These are phyloP conservation scores for Eolophus roseicapilla DNA, from an alignment of 2,113 vertebrate genomes.

Conservation along the genomic window DNA sequence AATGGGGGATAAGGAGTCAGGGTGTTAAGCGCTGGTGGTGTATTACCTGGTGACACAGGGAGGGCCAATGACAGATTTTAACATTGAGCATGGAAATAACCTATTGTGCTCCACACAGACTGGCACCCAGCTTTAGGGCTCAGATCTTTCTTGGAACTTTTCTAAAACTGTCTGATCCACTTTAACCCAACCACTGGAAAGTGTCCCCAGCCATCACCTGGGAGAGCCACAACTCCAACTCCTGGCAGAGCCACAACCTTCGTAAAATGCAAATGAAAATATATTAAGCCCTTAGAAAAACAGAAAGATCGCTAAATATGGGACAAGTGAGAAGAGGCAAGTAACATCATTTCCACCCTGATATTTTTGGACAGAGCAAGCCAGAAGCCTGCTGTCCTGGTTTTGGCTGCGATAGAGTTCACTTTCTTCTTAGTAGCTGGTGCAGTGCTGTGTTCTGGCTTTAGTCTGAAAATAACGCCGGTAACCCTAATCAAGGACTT, in stretches of 20 bases:
- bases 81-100: background rate
- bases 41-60: background rate
- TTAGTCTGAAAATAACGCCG: background rate
- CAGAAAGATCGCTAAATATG: background rate
- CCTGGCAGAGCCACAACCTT: background rate
- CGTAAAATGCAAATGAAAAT: background rate
- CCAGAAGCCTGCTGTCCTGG: background rate
- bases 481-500: background rate
- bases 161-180: background rate
- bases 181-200: background rate
- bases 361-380: background rate
- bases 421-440: background rate
- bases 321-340: background rate
- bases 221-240: background rate
- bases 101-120: background rate
- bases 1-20: background rate
- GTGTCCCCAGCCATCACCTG: background rate
- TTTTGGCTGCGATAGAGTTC: background rate
- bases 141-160: background rate
- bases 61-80: background rate
- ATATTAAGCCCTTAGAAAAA: background rate
- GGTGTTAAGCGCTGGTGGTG: fast-evolving
- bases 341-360: background rate
- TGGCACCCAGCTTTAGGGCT: background rate
- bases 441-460: background rate